Evolutionary conservation across 2,888 invertebrate genomes (phyloP), one percentile per base, ranked within the genome.

Genomic region (Poecilus cupreus): DNA sequence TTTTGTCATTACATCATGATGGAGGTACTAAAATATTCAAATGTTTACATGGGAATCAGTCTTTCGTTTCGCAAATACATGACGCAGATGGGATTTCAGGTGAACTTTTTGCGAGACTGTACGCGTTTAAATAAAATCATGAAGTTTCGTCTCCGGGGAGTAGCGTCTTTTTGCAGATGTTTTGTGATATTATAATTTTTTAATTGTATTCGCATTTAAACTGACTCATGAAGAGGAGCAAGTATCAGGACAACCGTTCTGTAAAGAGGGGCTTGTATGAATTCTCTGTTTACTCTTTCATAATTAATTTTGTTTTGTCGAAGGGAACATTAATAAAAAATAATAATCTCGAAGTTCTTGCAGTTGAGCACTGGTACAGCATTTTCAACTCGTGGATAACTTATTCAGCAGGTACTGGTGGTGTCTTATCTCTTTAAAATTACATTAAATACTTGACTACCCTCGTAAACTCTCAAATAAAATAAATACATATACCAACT

Each of bases 221-320:
- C 64, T n/a, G 64, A 5, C 49, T 49, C 32, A 37, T 3, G 57
- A 57, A 57, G 57, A 57, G 24, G 39, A 39, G 39, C 39, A 39
- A 39, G 39, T 10, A 39, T 10, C 39, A 39, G 39, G 3, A 49
- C 18, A 49, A 49, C 26, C 68, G 16, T 26, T 37, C 18, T 46
- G 60, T 46, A 43, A 64, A 64, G 54, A 32, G 24, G 43, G 13
- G 37, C 37, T 16, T 75, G 43, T 77, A 72, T 80, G 72, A 80
- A 80, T 80, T 72, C 72, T 72, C 32, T 37, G 80, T 80, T 80
- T 57, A 72, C 70, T 80, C 70, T 37, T 80, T 37, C 54, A 80
- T 80, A 80, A 80, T 80, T 80, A 80, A 80, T 80, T 72, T 72
- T 80, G 80, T 80, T 78, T 80, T 80, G 80, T 72, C 54, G 80